Evolutionary conservation across 2,797 vertebrate species (phyloP).

Genomic region (Sphaeramia orbicularis): DNA sequence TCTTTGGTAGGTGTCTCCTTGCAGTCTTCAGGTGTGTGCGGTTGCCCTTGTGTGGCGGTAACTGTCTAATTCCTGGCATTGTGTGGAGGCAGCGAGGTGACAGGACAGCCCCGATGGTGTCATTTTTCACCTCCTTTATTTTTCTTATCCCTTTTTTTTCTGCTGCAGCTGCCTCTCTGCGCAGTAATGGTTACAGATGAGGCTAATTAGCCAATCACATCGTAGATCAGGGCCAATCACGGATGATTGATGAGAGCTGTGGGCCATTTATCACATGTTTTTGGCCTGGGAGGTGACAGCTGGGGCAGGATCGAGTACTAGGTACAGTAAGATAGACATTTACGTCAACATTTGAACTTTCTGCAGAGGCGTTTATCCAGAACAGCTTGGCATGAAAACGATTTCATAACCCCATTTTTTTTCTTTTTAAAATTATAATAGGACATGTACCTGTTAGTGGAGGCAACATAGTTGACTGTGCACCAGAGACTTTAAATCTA

Average conservation of each 20-base stretch:
- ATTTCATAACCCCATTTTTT: background rate
- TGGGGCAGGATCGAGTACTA: slow-evolving; percentile 26
- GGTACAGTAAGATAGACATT: slow-evolving; percentile 63
- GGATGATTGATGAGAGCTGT: slow-evolving; percentile 77
- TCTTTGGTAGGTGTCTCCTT: slow-evolving; percentile 33
- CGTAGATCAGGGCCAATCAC: slow-evolving; percentile 77
- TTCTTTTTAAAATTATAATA: slow-evolving; percentile 3
- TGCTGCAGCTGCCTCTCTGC: slow-evolving; percentile 65
- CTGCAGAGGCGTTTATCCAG: background rate
- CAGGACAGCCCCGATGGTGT: slow-evolving; percentile 64
- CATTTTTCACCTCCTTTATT: slow-evolving; percentile 76
- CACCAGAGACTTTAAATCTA: background rate
- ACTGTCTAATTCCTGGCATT: slow-evolving; percentile 64
- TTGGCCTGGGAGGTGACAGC: slow-evolving; percentile 62
- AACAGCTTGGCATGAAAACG: background rate
- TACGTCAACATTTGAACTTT: slow-evolving; percentile 27
- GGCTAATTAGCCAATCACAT: slow-evolving; percentile 81
- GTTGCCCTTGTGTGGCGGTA: slow-evolving; percentile 34
- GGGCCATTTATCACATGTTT: slow-evolving; percentile 70
- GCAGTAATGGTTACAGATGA: slow-evolving; percentile 80
- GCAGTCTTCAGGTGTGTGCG: slow-evolving; percentile 29
- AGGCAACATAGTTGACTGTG: background rate
- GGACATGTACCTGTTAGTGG: background rate
- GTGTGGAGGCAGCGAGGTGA: slow-evolving; percentile 60
- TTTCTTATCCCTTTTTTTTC: slow-evolving; percentile 53